Conservation (phyloP, 2,888 invertebrate genomes). For the Synanthedon myopaeformis region DNA sequence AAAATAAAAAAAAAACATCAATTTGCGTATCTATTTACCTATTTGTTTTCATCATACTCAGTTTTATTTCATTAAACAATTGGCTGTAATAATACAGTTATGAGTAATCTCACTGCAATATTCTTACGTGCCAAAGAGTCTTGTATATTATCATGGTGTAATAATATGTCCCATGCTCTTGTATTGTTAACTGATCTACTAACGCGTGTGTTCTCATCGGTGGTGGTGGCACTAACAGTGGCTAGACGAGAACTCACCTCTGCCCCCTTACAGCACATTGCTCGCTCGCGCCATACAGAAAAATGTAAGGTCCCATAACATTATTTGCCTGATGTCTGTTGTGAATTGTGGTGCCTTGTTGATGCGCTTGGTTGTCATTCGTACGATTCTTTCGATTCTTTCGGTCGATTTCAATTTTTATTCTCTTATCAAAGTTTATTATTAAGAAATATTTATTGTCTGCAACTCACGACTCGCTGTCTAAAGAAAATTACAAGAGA, state of each 20-base stretch:
- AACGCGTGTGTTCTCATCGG: constrained; percentile 31
- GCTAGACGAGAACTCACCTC: constrained; percentile 81
- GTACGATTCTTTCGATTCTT: neutral
- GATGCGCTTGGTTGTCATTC: neutral
- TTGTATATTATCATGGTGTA: too few species aligned
- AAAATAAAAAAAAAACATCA: too few species aligned
- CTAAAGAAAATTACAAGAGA: too few species aligned
- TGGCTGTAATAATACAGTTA: too few species aligned
- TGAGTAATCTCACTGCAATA: too few species aligned
- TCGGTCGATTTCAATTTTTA: neutral
- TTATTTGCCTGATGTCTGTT: constrained; percentile 25
- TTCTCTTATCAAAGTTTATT: too few species aligned
- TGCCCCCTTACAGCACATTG: constrained; percentile 76
- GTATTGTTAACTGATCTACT: constrained; percentile 17
- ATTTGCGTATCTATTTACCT: too few species aligned
- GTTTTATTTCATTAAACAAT: too few species aligned
- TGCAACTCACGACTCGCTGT: too few species aligned
- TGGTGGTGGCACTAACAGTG: constrained; percentile 70
- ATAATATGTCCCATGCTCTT: neutral
- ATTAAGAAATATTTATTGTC: too few species aligned
- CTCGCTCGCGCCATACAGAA: constrained; percentile 77
- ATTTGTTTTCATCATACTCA: too few species aligned
- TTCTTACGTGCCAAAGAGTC: too few species aligned
- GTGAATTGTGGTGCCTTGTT: constrained; percentile 17
- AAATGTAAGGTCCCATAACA: constrained; percentile 73